Percentiles rank a stretch among this genome's conserved stretches.
Evolutionary conservation across 2,113 vertebrate genomes (phyloP).

Genomic region (Lycaon pictus): DNA sequence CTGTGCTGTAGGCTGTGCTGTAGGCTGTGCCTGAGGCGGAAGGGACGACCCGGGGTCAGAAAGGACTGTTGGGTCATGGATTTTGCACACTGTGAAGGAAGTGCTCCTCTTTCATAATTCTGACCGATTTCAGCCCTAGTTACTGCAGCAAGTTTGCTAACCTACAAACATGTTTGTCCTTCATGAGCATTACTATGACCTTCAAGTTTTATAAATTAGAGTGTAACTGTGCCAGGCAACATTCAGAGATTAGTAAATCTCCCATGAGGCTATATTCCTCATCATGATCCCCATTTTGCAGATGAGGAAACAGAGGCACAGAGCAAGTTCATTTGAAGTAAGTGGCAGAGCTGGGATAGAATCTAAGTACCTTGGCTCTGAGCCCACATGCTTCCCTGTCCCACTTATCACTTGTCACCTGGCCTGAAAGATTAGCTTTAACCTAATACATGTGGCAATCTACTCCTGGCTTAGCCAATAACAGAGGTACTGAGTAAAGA

Average conservation of each 20-base stretch:
- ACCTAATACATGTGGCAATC: neutral
- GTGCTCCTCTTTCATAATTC: neutral
- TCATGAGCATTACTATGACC: neutral
- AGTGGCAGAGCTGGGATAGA: neutral
- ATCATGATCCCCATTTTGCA: neutral
- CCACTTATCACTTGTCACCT: neutral
- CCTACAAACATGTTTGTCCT: neutral
- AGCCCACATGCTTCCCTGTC: neutral
- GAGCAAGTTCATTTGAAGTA: neutral
- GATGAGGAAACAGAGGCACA: neutral
- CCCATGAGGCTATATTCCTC: neutral
- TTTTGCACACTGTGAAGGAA: neutral
- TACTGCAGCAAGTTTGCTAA: neutral
- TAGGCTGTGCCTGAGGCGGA: too few relatives aligned
- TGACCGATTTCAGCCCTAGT: neutral
- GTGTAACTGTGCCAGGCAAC: neutral
- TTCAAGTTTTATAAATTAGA: neutral
- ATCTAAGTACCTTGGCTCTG: neutral
- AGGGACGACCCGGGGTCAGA: too few relatives aligned
- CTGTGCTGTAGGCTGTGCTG: too few relatives aligned
- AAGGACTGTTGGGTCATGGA: too few relatives aligned
- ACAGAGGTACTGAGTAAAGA: neutral
- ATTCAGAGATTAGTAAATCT: neutral
- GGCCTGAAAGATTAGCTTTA: neutral
- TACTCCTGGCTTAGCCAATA: neutral